Base-by-base conservation (phyloP, 2,888 invertebrate genomes). In the Timema podura region DNA sequence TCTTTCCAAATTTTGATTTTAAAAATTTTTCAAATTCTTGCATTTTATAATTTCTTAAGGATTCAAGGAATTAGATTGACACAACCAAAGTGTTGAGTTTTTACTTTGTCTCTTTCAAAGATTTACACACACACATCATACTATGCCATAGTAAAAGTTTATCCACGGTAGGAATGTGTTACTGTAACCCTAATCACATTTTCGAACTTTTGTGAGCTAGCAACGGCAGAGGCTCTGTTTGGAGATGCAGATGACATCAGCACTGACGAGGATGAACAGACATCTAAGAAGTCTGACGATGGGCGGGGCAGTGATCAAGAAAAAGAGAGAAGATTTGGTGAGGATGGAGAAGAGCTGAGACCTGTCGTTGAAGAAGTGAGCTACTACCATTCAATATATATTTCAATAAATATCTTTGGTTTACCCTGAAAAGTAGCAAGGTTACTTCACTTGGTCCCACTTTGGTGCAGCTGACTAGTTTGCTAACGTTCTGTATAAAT, bases 241-340 rank as follows among this genome's bases (percentile, higher is more conserved):
- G 96, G 96, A 11, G 96, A 96, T 82, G 96, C 95, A 15, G 91
- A 95, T 73, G 96, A 96, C 79, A 96, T 96, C 64, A 95, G 94
- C 79, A 89, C 92, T 8, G 95, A 95, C 75, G 93, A 93, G 76
- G 93, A 92, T 71, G 88, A 83, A 7, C 68, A 68, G 8, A 65
- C 49, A 1, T 76, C 77, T 6, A 71, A 80, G 76, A 64, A 70
- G 75, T 79, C 80, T 71, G 80, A 77, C 59, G 80, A 79, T 47
- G 79, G 77, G 45, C 78, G 79, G 48, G 79, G 76, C 16, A 68
- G 73, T 51, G 65, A 48, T 6, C 6, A 57, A 47, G 16, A 68
- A 46, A 47, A 72, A 72, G 68, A 72, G 71, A 70, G 74, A 65
- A 71, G 70, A 69, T 51, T 68, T 59, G 73, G 84, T 64, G 88